Evolutionary conservation across 1,140 invertebrate genomes (phyloP), one percentile per base, ranked within the genome.

Genomic region (Zaprionus kolodkinae): DNA sequence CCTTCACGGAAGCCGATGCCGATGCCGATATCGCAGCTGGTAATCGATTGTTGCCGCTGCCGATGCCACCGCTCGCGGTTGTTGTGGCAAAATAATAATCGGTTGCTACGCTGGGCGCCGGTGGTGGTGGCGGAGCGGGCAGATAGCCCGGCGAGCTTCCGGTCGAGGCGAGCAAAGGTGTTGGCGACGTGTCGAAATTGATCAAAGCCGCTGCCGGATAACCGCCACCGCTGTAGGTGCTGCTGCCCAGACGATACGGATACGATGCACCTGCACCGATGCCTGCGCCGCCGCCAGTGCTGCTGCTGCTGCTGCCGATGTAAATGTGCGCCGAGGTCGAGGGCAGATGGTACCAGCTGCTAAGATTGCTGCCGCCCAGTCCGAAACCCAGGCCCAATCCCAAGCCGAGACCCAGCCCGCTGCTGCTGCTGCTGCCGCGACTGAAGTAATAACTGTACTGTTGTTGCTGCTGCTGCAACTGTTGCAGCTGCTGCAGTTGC

Each of bases 321-420:
- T 89, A 88, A 10, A 88, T 84, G 65, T 88, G 85, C 33, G 85
- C 85, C 85, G 85, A 90, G 13, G 85, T 89, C 38, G 84, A 89
- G 61, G 84, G 84, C 78, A 87, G 78, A 68, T 89, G 70, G 57
- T 87, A 87, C 84, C 84, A 87, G 84, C 84, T 87, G 80, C 64
- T 77, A 60, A 88, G 64, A 43, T 88, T 87, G 67, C 85, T 79
- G 81, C 84, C 72, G 84, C 84, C 84, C 85, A 87, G 74, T 71
- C 84, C 84, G 71, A 87, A 89, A 59, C 84, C 87, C 78, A 90
- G 69, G 73, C 77, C 77, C 55, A 79, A 33, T 6, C 84, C 77
- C 64, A 79, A 54, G 36, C 84, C 84, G 55, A 87, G 79, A 70
- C 84, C 87, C 83, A 90, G 72, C 62, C 63, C 79, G 78, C 61